These are phyloP conservation scores for Phataginus tricuspis DNA, from an alignment of 2,797 vertebrate species.

Conservation along the genomic window DNA sequence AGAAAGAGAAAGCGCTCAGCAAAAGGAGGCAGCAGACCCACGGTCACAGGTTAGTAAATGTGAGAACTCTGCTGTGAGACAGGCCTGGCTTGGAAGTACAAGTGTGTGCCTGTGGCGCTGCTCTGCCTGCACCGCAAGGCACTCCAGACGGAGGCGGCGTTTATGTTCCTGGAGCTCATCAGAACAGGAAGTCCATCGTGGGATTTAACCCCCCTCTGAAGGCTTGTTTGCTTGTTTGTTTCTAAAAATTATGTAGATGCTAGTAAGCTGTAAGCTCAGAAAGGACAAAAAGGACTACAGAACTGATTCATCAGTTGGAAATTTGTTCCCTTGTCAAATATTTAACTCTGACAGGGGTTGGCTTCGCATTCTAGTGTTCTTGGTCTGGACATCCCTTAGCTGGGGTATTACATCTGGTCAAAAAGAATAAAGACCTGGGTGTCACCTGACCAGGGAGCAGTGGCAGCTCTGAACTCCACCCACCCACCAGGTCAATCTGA, in stretches of 20 bases:
- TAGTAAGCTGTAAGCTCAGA: neutral
- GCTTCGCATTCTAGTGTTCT: neutral
- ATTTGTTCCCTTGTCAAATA: conserved; percentile 45
- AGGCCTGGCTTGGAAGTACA: neutral
- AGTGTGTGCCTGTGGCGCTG: rapidly evolving
- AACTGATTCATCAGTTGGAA: neutral
- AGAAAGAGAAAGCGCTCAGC: neutral
- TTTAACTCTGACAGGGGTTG: neutral
- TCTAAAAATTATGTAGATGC: conserved; percentile 56
- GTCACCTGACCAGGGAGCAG: neutral
- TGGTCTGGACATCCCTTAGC: neutral
- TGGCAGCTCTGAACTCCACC: neutral
- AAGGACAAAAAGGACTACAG: neutral
- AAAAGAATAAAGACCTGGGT: neutral
- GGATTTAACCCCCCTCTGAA: neutral
- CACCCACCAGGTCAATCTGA: neutral
- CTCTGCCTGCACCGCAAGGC: neutral
- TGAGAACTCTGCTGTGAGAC: neutral
- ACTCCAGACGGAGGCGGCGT: neutral
- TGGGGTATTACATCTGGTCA: neutral
- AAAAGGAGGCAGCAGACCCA: neutral
- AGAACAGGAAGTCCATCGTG: neutral
- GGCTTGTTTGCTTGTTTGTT: conserved; percentile 55
- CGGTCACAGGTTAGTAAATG: neutral
- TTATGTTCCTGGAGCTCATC: neutral